phyloP scores from a whole-genome alignment of 2,797 vertebrate genomes.

The Enteromius mattozi region DNA sequence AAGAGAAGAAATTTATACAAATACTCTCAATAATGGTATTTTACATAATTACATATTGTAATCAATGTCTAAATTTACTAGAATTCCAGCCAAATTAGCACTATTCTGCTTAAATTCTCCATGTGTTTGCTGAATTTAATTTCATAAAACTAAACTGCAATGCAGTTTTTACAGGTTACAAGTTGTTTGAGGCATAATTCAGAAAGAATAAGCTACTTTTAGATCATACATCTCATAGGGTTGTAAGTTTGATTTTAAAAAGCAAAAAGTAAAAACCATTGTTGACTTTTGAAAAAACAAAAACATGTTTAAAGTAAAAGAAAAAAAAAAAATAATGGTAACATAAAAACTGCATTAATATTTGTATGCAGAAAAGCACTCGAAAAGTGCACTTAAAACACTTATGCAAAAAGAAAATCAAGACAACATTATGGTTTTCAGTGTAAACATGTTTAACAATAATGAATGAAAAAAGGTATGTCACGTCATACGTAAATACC shows the following conservation, averaged over 20 bases:
- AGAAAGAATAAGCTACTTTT: not conserved
- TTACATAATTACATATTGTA: not conserved
- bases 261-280: not conserved
- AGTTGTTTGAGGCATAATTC: not conserved
- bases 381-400: too few relatives aligned
- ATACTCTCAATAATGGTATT: not conserved
- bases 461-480: not conserved
- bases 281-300: too few relatives aligned
- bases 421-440: not conserved
- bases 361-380: not conserved
- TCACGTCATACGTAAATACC: slow-evolving; percentile 75
- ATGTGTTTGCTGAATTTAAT: not conserved
- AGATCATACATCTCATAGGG: not conserved
- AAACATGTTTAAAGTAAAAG: not conserved
- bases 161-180: not conserved
- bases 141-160: too few relatives aligned
- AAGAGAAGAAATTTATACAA: not conserved
- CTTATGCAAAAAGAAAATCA: not conserved
- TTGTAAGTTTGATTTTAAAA: not conserved
- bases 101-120: not conserved
- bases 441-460: not conserved
- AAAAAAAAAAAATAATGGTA: accelerated
- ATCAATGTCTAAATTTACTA: not conserved
- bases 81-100: not conserved
- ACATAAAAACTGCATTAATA: not conserved